Evolutionary conservation across 2,113 vertebrate genomes (phyloP).

Genomic region (Sebastes schlegelii): DNA sequence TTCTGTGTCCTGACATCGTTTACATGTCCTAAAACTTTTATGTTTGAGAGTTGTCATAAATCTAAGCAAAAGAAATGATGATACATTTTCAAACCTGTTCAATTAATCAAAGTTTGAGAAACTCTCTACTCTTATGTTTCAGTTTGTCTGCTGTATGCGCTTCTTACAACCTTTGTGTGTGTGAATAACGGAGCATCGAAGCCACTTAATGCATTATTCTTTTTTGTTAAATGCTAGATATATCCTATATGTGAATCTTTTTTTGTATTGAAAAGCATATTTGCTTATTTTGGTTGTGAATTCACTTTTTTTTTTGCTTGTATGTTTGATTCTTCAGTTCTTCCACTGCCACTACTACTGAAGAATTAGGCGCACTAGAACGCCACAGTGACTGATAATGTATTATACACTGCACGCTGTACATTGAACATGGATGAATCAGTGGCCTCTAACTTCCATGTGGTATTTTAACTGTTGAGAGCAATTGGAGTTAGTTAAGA

Average conservation of each 20-base stretch:
- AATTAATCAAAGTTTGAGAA: not conserved
- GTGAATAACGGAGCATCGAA: conserved; percentile 6
- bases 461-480: conserved; percentile 4
- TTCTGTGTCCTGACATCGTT: not conserved
- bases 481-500: not conserved
- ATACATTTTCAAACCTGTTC: conserved; percentile 4
- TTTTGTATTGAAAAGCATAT: conserved; percentile 11
- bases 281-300: not conserved
- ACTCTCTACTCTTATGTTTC: not conserved
- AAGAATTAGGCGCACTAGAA: conserved; percentile 33
- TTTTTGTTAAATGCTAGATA: conserved; percentile 17
- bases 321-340: conserved; percentile 21
- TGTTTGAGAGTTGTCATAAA: not conserved
- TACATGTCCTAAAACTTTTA: not conserved
- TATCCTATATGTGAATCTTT: conserved; percentile 19
- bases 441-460: not conserved
- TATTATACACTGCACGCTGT: conserved; percentile 4
- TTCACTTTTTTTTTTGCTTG: not conserved
- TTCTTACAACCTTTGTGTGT: conserved; percentile 10
- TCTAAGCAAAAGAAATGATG: not conserved
- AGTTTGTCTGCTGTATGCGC: conserved; percentile 30
- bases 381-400: conserved; percentile 41
- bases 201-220: conserved; percentile 14
- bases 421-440: not conserved
- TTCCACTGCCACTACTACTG: conserved; percentile 46